Conservation (phyloP, 2,113 vertebrate genomes). For the Podiceps cristatus region DNA sequence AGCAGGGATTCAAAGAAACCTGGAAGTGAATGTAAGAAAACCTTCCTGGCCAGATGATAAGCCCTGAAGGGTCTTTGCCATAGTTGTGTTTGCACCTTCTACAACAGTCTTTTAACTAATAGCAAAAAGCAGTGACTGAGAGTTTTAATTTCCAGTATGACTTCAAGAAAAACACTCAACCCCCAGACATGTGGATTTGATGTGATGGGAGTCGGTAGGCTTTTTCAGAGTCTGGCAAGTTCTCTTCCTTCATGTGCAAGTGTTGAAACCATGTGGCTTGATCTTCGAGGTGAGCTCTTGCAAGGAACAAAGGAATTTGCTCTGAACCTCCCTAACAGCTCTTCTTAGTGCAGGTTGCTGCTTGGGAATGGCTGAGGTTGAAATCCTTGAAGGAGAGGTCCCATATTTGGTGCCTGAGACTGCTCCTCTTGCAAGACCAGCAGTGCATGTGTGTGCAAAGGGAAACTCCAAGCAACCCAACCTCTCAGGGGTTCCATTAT, state of each 20-base stretch:
- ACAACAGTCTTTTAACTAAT: background rate
- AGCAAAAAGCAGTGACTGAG: background rate
- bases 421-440: background rate
- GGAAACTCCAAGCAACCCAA: background rate
- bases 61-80: background rate
- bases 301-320: background rate
- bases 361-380: background rate
- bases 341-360: background rate
- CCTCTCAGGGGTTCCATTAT: background rate
- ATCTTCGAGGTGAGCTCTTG: background rate
- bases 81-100: background rate
- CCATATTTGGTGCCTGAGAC: background rate
- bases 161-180: background rate
- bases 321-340: background rate
- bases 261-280: background rate
- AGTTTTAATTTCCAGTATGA: background rate
- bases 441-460: background rate
- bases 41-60: background rate
- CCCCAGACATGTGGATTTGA: fast-evolving
- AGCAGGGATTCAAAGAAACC: background rate
- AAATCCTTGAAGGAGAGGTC: fast-evolving
- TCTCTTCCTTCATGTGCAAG: background rate
- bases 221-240: background rate
- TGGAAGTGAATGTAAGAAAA: background rate
- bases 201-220: fast-evolving